Evolutionary conservation across 2,797 vertebrate genomes (phyloP), one percentile per base, ranked within the genome.

Genomic region (Nasua narica): DNA sequence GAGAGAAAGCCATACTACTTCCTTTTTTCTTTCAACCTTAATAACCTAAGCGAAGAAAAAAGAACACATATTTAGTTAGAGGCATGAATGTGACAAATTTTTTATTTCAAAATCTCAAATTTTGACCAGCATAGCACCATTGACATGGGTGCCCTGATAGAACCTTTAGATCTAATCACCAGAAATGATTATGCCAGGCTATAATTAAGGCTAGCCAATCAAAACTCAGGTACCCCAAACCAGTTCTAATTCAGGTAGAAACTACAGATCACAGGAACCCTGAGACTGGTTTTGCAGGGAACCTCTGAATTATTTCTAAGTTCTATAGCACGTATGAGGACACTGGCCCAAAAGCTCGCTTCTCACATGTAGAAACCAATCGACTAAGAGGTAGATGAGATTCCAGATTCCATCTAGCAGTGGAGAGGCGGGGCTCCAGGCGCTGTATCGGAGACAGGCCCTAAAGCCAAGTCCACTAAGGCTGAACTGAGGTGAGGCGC

Each of bases 351-450:
- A 84, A 97, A 90, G 84, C 94, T 87, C 92, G 91, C 96, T 96
- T 93, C 96, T 96, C 93, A 94, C 91, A 88, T 5, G 4, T 10
- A 85, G 91, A 91, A 95, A 95, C 91, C 65, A 72, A 89, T 1
- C 32, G 50, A 88, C 94, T 87, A 96, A 97, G 97, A 98, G 97
- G 97, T 98, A 98, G 97, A 98, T 96, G 97, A 98, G 90, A 95
- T 37, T 94, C 96, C 87, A 97, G 95, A 78, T 83, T 77, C 96
- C 90, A 78, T 67, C 89, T 40, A 81, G 94, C 95, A 91, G 95
- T 56, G 84, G 95, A 87, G 83, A 94, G 96, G 72, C 40, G 35
- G 84, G 95, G 72, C 91, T 60, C 56, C 52, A 25, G 48, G 18
- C 4, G 1, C 23, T 25, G 23, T 32, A 7, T 58, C 25, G 74